Conservation (phyloP, 2,888 invertebrate species). For the Sipunculus nudus region DNA sequence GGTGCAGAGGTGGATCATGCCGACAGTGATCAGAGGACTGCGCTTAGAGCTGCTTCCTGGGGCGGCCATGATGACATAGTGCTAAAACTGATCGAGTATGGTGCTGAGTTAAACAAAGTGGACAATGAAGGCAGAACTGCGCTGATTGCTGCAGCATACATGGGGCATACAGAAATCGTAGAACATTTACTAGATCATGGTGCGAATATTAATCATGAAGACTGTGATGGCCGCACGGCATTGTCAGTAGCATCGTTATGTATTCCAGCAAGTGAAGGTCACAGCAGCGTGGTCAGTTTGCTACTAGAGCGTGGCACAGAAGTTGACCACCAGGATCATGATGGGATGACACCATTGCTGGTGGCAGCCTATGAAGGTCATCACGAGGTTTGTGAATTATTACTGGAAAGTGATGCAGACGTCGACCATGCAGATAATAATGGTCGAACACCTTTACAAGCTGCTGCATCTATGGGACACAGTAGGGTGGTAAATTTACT, state of each 20-base stretch:
- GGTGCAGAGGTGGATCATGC: slow-evolving; percentile 67
- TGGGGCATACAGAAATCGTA: slow-evolving; percentile 71
- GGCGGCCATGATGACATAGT: slow-evolving; percentile 69
- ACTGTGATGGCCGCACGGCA: slow-evolving; percentile 91
- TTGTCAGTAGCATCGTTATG: slow-evolving; percentile 73
- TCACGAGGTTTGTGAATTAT: slow-evolving; percentile 74
- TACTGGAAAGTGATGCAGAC: slow-evolving; percentile 91
- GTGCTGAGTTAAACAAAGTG: slow-evolving; percentile 66
- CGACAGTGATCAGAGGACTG: slow-evolving; percentile 76
- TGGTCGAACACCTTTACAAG: slow-evolving; percentile 60
- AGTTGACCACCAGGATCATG: slow-evolving; percentile 64
- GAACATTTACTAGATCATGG: slow-evolving; percentile 70
- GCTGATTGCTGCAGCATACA: slow-evolving; percentile 78
- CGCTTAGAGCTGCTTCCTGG: slow-evolving; percentile 84
- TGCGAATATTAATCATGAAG: slow-evolving; percentile 72
- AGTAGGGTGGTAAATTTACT: slow-evolving; percentile 84
- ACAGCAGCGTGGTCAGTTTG: slow-evolving; percentile 62
- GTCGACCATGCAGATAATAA: slow-evolving; percentile 82
- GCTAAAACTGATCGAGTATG: slow-evolving; percentile 72
- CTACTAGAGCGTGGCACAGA: slow-evolving; percentile 61
- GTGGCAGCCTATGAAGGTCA: slow-evolving; percentile 71
- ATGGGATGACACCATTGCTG: slow-evolving; percentile 65
- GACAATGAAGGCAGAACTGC: slow-evolving; percentile 69
- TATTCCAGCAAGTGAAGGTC: slow-evolving; percentile 68
- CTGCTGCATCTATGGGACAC: slow-evolving; percentile 90